Evolutionary conservation across 2,888 invertebrate species (phyloP), one percentile per base, ranked within the genome.

Genomic region (Scaptomyza cyrtandrae): DNA sequence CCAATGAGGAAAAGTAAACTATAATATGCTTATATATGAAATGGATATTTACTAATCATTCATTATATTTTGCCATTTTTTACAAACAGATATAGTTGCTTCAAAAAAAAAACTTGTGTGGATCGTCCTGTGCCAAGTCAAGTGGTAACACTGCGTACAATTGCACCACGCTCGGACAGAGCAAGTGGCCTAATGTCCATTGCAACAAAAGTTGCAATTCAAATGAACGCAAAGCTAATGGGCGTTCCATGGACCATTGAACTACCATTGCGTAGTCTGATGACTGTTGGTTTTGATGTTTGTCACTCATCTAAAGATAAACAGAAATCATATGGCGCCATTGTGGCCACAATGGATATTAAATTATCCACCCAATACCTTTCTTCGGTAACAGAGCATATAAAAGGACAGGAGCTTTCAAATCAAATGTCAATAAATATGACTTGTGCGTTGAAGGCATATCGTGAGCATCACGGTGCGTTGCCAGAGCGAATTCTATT

Each of bases 191-290:
- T 94, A 0, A 95, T 96, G 95, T 96, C 96, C 0, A 95, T 98
- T 45, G 97, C 97, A 0, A 97, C 98, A 0, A 99, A 99, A 93
- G 95, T 99, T 0, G 97, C 96, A 0, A 96, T 99, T 14, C 99
- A 99, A 90, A 94, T 99, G 78, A 97, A 97, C 90, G 97, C 97
- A 84, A 99, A 99, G 93, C 91, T 98, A 35, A 98, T 98, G 16
- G 98, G 98, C 0, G 95, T 96, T 0, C 97, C 98, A 0, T 98
- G 98, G 98, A 93, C 94, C 1, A 94, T 97, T 0, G 93, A 94
- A 0, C 93, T 96, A 35, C 97, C 97, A 0, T 65, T 95, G 0
- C 89, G 85, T 3, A 93, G 93, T 24, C 91, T 96, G 2, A 97
- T 98, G 97, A 95, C 97, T 0, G 93, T 96, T 7, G 98, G 97